phyloP scores from a whole-genome alignment of 1,140 invertebrate genomes.

The Uloborus diversus region DNA sequence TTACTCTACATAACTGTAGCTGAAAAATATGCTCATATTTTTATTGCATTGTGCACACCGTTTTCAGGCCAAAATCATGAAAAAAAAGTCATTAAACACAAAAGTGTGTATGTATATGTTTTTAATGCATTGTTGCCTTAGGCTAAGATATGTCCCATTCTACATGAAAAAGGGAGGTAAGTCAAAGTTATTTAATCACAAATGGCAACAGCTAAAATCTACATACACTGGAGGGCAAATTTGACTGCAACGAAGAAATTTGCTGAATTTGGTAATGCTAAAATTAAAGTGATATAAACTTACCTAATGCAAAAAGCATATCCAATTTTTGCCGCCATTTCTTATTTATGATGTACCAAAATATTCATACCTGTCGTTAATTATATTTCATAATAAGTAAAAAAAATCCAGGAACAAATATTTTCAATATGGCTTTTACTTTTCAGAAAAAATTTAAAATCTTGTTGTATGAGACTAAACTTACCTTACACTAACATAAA shows the following conservation, averaged over 20 bases:
- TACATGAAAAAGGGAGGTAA: no score
- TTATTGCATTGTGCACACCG: conserved; percentile 22
- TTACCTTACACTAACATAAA: conserved; percentile 20
- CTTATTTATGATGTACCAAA: background rate
- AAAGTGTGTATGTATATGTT: background rate
- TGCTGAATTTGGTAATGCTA: background rate
- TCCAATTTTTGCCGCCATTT: background rate
- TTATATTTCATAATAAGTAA: background rate
- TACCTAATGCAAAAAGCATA: conserved; percentile 1
- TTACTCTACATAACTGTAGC: background rate
- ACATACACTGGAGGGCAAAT: background rate
- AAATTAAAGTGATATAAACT: conserved; percentile 3
- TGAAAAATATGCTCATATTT: background rate
- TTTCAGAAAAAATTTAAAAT: no score
- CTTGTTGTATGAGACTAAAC: no score
- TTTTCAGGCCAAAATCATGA: background rate
- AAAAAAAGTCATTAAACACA: background rate
- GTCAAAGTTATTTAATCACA: no score
- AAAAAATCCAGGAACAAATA: no score
- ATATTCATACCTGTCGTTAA: conserved; percentile 39
- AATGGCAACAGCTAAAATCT: no score
- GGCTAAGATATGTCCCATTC: no score
- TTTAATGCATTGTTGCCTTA: no score
- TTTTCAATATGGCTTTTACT: no score
- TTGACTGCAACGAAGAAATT: background rate